These are phyloP conservation scores for Physeter macrocephalus DNA, from an alignment of 2,113 vertebrate genomes.

Conservation along the genomic window DNA sequence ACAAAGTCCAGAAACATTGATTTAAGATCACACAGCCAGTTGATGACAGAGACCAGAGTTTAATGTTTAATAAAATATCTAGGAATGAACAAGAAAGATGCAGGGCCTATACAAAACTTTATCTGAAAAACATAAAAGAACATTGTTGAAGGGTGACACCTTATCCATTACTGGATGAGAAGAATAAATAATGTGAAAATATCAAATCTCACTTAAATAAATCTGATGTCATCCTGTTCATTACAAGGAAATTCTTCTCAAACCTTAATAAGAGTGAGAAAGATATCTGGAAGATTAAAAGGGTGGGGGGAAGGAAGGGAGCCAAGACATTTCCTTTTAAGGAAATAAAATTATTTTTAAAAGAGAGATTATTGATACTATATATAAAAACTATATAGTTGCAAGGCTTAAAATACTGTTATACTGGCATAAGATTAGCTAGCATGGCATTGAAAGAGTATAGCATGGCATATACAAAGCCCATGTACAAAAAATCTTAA, in stretches of 20 bases:
- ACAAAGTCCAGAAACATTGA: neutral
- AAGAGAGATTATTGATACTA: neutral
- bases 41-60: neutral
- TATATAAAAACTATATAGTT: neutral
- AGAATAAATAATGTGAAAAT: neutral
- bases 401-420: neutral
- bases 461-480: neutral
- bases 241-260: neutral
- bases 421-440: neutral
- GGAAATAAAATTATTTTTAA: neutral
- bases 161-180: neutral
- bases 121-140: neutral
- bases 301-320: neutral
- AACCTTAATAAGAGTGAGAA: neutral
- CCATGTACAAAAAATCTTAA: neutral
- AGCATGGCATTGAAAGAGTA: neutral
- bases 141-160: neutral
- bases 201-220: neutral
- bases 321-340: neutral
- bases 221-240: neutral
- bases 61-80: neutral
- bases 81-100: neutral
- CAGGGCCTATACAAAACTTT: neutral
- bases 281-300: neutral
- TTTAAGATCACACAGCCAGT: neutral